These are phyloP conservation scores for Tiliqua scincoides DNA, from an alignment of 2,113 vertebrate species.

Conservation along the genomic window DNA sequence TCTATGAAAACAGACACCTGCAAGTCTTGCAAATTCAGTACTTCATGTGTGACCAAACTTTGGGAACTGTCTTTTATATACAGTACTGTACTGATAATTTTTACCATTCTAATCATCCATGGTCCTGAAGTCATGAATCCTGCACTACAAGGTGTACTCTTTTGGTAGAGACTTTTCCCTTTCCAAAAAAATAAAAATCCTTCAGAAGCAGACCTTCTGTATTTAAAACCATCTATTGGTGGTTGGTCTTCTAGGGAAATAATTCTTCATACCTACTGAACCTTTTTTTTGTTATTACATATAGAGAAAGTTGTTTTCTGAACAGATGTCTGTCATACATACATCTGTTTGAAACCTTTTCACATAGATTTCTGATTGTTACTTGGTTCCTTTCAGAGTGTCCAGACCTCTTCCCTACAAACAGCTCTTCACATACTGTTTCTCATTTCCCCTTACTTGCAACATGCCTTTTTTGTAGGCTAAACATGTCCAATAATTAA, in stretches of 20 bases:
- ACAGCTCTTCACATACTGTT: not conserved
- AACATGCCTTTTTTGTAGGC: not conserved
- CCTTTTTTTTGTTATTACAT: too few species aligned
- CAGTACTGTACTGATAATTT: not conserved
- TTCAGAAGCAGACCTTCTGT: not conserved
- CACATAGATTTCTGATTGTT: not conserved
- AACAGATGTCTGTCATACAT: not conserved
- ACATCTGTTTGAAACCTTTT: not conserved
- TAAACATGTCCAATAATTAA: not conserved
- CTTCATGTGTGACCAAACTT: not conserved
- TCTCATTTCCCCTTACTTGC: too few species aligned
- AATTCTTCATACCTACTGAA: not conserved
- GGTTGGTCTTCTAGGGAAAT: not conserved
- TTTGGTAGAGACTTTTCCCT: not conserved
- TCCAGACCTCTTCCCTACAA: not conserved
- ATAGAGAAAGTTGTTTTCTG: not conserved
- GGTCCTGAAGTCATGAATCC: not conserved
- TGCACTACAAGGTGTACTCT: not conserved
- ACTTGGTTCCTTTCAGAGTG: not conserved
- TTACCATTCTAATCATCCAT: not conserved
- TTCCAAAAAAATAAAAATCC: not conserved
- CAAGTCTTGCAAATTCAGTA: too few species aligned
- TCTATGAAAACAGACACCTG: too few species aligned
- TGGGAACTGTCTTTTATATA: not conserved
- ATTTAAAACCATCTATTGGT: not conserved